Conservation (phyloP, 1,140 invertebrate species). For the Drosophila gunungcola region DNA sequence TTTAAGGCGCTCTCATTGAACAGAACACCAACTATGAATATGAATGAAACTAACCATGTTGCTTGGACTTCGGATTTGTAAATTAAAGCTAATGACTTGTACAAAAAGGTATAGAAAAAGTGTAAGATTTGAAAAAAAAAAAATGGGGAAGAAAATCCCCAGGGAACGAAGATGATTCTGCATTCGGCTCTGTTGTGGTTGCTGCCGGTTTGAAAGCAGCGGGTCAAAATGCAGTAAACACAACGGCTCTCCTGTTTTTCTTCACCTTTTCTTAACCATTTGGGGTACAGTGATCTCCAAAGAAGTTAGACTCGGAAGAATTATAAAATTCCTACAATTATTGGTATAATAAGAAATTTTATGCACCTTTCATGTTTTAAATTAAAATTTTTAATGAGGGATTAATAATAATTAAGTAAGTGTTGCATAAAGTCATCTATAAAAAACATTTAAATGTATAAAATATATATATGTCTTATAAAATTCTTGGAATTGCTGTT, state of each 20-base stretch:
- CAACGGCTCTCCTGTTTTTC: slow-evolving; percentile 49
- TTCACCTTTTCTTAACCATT: slow-evolving; percentile 15
- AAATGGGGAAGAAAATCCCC: slow-evolving; percentile 24
- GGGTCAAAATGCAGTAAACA: slow-evolving; percentile 75
- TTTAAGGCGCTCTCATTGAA: slow-evolving; percentile 21
- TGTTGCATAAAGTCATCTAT: too few relatives aligned
- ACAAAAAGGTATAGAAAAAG: slow-evolving; percentile 55
- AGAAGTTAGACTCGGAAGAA: too few relatives aligned
- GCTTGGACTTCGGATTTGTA: slow-evolving; percentile 49
- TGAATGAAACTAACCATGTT: slow-evolving; percentile 69
- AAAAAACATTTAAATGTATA: too few relatives aligned
- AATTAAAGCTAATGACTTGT: slow-evolving; percentile 83
- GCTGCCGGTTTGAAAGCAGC: slow-evolving; percentile 19
- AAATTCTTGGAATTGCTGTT: too few relatives aligned
- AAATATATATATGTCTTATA: too few relatives aligned
- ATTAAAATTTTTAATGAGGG: too few relatives aligned
- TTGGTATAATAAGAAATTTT: too few relatives aligned
- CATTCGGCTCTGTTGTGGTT: slow-evolving; percentile 13
- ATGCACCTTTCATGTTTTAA: too few relatives aligned
- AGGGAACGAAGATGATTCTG: slow-evolving; percentile 40
- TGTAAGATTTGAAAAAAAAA: slow-evolving; percentile 16
- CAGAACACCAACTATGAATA: slow-evolving; percentile 63
- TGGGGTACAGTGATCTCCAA: not conserved
- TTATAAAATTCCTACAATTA: too few relatives aligned
- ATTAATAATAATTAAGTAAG: too few relatives aligned